A percentile compares a stretch with the other conserved stretches of the same genome.
Conservation (phyloP, 2,888 invertebrate genomes). For the Drosophila colorata region DNA sequence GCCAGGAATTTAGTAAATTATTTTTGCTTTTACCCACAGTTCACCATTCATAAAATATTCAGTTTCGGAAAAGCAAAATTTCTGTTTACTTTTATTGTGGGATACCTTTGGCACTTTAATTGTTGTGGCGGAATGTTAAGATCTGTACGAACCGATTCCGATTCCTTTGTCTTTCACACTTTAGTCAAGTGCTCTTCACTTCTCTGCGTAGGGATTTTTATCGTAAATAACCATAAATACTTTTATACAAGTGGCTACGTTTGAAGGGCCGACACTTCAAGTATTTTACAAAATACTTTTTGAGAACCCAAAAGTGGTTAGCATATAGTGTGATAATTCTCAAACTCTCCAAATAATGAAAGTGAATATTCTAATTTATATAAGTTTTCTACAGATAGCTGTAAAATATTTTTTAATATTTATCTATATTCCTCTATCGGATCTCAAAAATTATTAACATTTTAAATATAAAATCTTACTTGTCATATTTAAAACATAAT, state of each 20-base stretch:
- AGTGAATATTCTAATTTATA: too few relatives aligned
- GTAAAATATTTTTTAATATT: too few relatives aligned
- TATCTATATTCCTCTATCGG: too few relatives aligned
- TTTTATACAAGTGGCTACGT: conserved; percentile 20
- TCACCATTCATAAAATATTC: conserved; percentile 21
- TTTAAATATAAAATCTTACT: too few relatives aligned
- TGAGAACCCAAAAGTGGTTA: not conserved
- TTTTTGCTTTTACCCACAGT: conserved; percentile 8
- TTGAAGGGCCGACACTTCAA: conserved; percentile 20
- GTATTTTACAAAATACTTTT: not conserved
- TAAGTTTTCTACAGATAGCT: too few relatives aligned
- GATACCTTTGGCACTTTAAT: not conserved
- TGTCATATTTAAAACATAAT: not conserved
- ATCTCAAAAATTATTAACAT: too few relatives aligned
- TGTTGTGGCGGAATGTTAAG: not conserved
- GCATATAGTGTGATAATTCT: not conserved
- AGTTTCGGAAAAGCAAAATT: conserved; percentile 5
- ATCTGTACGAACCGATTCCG: not conserved
- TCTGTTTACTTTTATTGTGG: not conserved
- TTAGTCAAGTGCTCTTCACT: conserved; percentile 32
- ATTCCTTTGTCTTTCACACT: conserved; percentile 27
- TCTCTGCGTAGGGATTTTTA: conserved; percentile 7
- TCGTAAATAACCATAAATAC: conserved; percentile 16
- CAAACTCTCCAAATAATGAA: too few relatives aligned
- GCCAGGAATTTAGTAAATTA: conserved; percentile 17